Percentiles rank a stretch among this genome's conserved stretches.
Conservation (phyloP, 2,113 vertebrate species). For the Gobiocypris rarus region DNA sequence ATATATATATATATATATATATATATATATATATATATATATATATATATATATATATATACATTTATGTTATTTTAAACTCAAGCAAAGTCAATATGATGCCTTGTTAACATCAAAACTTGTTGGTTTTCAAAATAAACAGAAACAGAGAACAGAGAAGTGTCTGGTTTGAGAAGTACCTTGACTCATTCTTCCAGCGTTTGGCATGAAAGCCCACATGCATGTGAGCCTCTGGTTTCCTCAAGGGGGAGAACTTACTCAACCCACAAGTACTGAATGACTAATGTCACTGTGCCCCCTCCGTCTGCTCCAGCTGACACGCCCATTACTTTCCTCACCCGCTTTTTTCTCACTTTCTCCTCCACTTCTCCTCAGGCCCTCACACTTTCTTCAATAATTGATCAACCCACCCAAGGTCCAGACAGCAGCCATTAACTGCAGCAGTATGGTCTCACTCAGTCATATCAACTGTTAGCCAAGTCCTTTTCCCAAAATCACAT, state of each 20-base stretch:
- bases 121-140: slow-evolving; percentile 6
- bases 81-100: not conserved
- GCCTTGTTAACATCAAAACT: not conserved
- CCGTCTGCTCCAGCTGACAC: slow-evolving; percentile 54
- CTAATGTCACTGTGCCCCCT: slow-evolving; percentile 56
- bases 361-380: slow-evolving; percentile 45
- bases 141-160: slow-evolving; percentile 37
- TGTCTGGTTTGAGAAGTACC: slow-evolving; percentile 39
- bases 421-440: slow-evolving; percentile 55
- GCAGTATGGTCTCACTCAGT: slow-evolving; percentile 38
- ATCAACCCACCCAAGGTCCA: slow-evolving; percentile 55
- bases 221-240: slow-evolving; percentile 53
- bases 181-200: slow-evolving; percentile 51
- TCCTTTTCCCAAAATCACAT: slow-evolving; percentile 17
- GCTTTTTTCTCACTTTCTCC: slow-evolving; percentile 44
- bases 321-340: slow-evolving; percentile 42
- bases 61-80: not conserved
- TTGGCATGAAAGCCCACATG: slow-evolving; percentile 44
- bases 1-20: no score
- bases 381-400: slow-evolving; percentile 59
- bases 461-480: slow-evolving; percentile 43
- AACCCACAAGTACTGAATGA: slow-evolving; percentile 55
- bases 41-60: no score
- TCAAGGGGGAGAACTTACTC: slow-evolving; percentile 54
- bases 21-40: no score